phyloP scores from a whole-genome alignment of 2,797 vertebrate species.

The Myiotriccus ornatus region DNA sequence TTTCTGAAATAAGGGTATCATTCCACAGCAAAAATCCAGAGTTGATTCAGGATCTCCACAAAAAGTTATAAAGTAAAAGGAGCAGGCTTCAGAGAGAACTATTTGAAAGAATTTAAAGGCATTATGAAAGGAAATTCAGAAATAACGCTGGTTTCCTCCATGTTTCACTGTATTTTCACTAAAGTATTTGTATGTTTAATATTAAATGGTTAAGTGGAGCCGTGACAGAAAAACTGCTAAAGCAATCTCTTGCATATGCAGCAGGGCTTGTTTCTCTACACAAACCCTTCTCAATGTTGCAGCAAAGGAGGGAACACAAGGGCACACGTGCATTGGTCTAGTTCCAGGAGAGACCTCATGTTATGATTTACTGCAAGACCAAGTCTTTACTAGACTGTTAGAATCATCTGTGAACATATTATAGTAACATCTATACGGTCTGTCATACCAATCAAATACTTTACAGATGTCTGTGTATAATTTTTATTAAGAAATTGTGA shows the following conservation, averaged over 20 bases:
- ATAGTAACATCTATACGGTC: not conserved
- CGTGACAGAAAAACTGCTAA: not conserved
- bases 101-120: rapidly evolving
- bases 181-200: not conserved
- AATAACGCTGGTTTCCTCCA: not conserved
- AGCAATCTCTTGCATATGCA: not conserved
- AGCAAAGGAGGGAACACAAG: not conserved
- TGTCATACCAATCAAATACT: not conserved
- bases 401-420: not conserved
- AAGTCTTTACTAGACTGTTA: not conserved
- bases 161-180: not conserved
- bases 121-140: not conserved
- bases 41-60: not conserved
- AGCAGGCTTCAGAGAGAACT: not conserved
- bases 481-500: not conserved
- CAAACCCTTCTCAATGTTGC: not conserved
- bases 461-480: not conserved
- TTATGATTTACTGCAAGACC: not conserved
- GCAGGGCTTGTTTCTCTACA: not conserved
- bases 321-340: not conserved
- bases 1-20: not conserved
- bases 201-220: not conserved
- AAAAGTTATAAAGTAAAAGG: not conserved
- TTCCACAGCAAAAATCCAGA: not conserved
- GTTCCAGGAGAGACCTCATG: not conserved